These are phyloP conservation scores for Rhingia rostrata DNA, from an alignment of 2,888 invertebrate species.

Conservation along the genomic window DNA sequence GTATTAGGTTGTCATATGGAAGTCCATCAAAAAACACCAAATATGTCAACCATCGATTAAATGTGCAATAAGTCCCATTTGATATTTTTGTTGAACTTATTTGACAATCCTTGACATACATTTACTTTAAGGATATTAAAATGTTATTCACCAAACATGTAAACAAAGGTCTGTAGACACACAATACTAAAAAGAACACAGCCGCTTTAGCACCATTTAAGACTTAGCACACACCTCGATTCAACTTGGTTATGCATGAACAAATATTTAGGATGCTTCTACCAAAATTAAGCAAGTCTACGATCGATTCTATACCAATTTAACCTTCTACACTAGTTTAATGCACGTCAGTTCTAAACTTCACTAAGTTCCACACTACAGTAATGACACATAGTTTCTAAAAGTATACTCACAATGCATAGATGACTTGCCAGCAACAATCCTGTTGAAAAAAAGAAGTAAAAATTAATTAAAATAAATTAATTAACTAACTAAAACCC, in stretches of 20 bases:
- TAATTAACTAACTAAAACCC: constrained; percentile 57
- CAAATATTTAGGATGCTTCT: neutral
- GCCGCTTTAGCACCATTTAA: neutral
- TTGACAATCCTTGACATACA: no score
- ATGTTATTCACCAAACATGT: no score
- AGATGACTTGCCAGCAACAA: constrained; percentile 76
- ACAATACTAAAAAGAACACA: no score
- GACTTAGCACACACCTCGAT: neutral
- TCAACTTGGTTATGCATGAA: neutral
- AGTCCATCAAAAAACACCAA: no score
- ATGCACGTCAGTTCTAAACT: neutral
- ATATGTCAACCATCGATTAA: no score
- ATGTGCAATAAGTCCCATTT: no score
- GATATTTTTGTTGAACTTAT: no score
- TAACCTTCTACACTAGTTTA: neutral
- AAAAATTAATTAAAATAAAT: constrained; percentile 39
- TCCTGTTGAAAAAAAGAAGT: constrained; percentile 75
- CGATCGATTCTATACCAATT: neutral
- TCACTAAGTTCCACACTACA: neutral
- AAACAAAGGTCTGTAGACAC: no score
- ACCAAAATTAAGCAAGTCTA: neutral
- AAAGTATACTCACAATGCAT: constrained; percentile 76
- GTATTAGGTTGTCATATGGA: no score
- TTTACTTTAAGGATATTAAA: no score
- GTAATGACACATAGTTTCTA: neutral